A percentile compares a stretch with the other conserved stretches of the same genome.
Conservation (phyloP, 2,113 vertebrate genomes). For the Aythya baeri region DNA sequence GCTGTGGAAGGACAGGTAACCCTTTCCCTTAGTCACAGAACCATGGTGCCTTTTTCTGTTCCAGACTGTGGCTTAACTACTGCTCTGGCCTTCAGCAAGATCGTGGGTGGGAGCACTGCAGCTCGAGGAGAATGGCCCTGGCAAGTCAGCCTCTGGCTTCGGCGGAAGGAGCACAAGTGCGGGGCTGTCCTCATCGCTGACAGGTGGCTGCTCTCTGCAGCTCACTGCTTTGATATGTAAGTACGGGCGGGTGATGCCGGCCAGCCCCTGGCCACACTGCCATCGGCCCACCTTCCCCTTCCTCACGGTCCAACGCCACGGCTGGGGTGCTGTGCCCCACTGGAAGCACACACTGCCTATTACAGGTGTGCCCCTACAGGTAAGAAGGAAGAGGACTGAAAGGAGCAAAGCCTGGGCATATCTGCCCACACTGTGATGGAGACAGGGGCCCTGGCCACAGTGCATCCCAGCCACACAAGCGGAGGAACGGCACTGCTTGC, state of each 20-base stretch:
- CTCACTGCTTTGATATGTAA: slow-evolving; percentile 91
- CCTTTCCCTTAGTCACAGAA: neutral
- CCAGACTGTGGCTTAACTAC: slow-evolving; percentile 87
- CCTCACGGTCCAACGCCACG: fast-evolving
- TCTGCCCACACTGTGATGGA: neutral
- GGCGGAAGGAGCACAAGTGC: slow-evolving; percentile 85
- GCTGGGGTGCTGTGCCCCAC: neutral
- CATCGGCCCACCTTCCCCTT: neutral
- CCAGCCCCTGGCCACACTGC: neutral
- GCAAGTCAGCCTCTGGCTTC: slow-evolving; percentile 91
- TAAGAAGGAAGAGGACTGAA: neutral
- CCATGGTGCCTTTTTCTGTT: neutral
- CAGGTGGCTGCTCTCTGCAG: slow-evolving; percentile 91
- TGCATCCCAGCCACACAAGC: neutral
- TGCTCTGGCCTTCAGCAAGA: slow-evolving; percentile 78
- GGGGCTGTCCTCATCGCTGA: slow-evolving; percentile 90
- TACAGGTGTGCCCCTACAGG: neutral
- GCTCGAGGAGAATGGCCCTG: slow-evolving; percentile 92
- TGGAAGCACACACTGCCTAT: neutral
- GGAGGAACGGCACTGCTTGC: neutral
- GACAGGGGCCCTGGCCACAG: neutral
- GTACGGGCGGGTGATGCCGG: neutral
- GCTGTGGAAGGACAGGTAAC: neutral
- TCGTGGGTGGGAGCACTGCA: slow-evolving; percentile 86
- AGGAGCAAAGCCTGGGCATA: neutral